A percentile compares a stretch with the other conserved stretches of the same genome.
These are phyloP conservation scores for Anodontia alba DNA, from an alignment of 2,888 invertebrate species.

Conservation along the genomic window DNA sequence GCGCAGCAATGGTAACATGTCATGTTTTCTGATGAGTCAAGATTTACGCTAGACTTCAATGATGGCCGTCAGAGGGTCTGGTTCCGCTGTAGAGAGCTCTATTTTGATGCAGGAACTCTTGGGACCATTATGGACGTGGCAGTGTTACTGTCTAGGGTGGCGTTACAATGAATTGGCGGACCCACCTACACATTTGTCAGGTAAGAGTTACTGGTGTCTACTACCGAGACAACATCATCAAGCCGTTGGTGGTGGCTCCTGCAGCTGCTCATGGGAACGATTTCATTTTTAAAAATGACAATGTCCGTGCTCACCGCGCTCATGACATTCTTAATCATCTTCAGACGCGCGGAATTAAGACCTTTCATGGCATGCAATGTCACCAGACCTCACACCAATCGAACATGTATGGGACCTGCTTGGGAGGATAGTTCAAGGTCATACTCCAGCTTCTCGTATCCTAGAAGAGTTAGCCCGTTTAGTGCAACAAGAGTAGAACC, in stretches of 20 bases:
- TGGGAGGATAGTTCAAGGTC: neutral
- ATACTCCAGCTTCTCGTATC: neutral
- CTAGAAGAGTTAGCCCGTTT: neutral
- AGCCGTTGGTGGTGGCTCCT: neutral
- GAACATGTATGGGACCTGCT: neutral
- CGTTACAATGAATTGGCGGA: neutral
- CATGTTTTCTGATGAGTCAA: neutral
- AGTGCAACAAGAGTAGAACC: neutral
- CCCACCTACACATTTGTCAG: neutral
- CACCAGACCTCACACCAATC: neutral
- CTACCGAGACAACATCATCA: neutral
- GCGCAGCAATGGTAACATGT: neutral
- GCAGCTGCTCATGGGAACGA: constrained; percentile 1
- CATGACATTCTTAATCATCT: neutral
- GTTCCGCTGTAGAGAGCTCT: neutral
- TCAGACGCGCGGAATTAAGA: neutral
- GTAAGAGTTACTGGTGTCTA: too few relatives aligned
- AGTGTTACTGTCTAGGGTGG: neutral
- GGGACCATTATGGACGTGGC: neutral
- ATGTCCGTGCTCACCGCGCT: neutral
- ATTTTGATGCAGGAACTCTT: neutral
- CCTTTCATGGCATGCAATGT: neutral
- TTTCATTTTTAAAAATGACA: neutral
- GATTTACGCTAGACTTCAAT: neutral
- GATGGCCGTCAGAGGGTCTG: neutral